Conservation (phyloP, 2,113 vertebrate genomes). For the Takifugu bimaculatus region DNA sequence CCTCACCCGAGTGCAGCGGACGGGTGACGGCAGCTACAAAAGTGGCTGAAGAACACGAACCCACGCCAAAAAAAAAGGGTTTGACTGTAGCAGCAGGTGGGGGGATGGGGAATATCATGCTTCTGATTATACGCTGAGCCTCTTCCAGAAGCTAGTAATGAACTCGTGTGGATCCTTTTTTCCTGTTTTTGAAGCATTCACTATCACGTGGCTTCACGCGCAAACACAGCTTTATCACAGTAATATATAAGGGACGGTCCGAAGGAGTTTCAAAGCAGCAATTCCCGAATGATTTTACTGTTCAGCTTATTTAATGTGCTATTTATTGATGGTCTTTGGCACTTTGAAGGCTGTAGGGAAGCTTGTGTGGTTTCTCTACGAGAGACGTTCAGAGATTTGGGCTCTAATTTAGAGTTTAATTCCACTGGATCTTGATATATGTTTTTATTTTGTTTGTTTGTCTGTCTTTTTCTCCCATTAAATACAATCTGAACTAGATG, state of each 20-base stretch:
- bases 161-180: slow-evolving; percentile 31
- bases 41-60: slow-evolving; percentile 76
- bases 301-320: slow-evolving; percentile 49
- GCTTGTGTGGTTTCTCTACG: slow-evolving; percentile 24
- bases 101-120: slow-evolving; percentile 36
- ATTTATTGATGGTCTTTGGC: slow-evolving; percentile 51
- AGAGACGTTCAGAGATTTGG: slow-evolving; percentile 12
- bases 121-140: slow-evolving; percentile 51
- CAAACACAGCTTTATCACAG: slow-evolving; percentile 45
- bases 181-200: slow-evolving; percentile 36
- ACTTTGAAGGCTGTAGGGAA: slow-evolving; percentile 50
- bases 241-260: slow-evolving; percentile 22
- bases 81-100: slow-evolving; percentile 41
- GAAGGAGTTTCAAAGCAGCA: slow-evolving; percentile 22
- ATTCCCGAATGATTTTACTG: slow-evolving; percentile 35
- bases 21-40: slow-evolving; percentile 83
- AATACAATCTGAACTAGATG: slow-evolving; percentile 9
- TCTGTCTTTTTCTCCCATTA: slow-evolving; percentile 18
- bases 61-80: slow-evolving; percentile 21
- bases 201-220: slow-evolving; percentile 22
- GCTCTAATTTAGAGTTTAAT: slow-evolving; percentile 31
- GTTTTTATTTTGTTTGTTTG: slow-evolving; percentile 10
- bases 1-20: slow-evolving; percentile 77
- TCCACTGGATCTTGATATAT: slow-evolving; percentile 11
- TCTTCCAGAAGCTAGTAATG: slow-evolving; percentile 55